Conservation (phyloP, 2,797 vertebrate genomes). For the Anolis apletophallus region DNA sequence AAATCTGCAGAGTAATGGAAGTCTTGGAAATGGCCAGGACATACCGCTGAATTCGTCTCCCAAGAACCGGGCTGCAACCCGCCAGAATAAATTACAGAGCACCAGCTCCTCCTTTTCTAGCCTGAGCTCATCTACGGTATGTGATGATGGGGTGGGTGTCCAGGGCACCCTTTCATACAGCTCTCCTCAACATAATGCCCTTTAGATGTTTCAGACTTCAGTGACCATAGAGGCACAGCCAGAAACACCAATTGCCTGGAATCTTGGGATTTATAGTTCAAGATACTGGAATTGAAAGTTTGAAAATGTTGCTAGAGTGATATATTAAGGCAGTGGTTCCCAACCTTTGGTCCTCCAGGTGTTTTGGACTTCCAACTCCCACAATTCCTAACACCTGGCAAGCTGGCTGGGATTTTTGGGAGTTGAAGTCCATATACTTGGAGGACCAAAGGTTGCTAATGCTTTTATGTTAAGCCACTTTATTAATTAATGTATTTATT, state of each 20-base stretch:
- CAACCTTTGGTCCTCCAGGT: too few species aligned
- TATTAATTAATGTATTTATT: too few species aligned
- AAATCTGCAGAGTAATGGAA: constrained; percentile 46
- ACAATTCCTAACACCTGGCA: too few species aligned
- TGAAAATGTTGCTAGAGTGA: not conserved
- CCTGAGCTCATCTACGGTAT: constrained; percentile 84
- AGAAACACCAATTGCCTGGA: not conserved
- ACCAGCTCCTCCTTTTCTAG: constrained; percentile 85
- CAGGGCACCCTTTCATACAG: not conserved
- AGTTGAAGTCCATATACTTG: too few species aligned
- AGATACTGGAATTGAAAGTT: not conserved
- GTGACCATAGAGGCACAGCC: not conserved
- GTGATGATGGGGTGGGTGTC: not conserved
- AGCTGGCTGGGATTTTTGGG: too few species aligned
- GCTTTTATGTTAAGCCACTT: too few species aligned
- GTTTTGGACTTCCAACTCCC: too few species aligned
- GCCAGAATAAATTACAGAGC: constrained; percentile 70
- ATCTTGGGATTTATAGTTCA: not conserved
- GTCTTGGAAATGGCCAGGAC: constrained; percentile 60
- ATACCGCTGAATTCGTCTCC: constrained; percentile 10
- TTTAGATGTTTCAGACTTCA: not conserved
- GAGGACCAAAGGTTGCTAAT: too few species aligned
- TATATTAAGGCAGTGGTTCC: too few species aligned
- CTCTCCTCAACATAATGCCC: not conserved
- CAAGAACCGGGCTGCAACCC: not conserved